phyloP scores from a whole-genome alignment of 2,797 vertebrate genomes.

The Channallabes apus region DNA sequence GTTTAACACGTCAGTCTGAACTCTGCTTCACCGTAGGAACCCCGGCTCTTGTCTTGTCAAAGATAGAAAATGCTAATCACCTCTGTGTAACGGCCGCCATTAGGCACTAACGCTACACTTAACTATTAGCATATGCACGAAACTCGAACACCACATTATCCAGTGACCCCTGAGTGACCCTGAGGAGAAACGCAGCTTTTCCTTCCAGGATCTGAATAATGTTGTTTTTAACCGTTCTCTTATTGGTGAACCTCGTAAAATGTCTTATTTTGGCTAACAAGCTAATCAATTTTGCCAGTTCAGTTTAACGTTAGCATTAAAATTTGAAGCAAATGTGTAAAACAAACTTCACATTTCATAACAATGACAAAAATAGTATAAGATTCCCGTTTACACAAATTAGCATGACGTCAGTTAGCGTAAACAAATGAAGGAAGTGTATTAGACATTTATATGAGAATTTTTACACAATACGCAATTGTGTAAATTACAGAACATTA shows the following conservation, averaged over 20 bases:
- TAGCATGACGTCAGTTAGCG: not conserved
- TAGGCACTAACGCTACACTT: conserved; percentile 5
- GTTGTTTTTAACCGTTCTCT: not conserved
- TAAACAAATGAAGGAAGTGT: not conserved
- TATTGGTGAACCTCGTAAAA: not conserved
- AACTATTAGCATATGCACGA: conserved; percentile 14
- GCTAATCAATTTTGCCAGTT: not conserved
- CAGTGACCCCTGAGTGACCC: not conserved
- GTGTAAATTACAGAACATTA: no score
- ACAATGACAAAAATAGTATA: not conserved
- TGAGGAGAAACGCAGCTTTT: not conserved
- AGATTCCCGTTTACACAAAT: not conserved
- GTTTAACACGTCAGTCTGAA: not conserved
- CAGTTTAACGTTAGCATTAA: not conserved
- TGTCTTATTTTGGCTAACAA: not conserved
- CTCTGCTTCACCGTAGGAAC: conserved; percentile 20
- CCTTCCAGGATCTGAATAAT: not conserved
- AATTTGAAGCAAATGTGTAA: not conserved
- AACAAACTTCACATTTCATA: not conserved
- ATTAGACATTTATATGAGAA: not conserved
- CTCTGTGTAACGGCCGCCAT: conserved; percentile 21
- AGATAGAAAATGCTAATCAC: conserved; percentile 10
- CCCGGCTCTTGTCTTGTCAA: not conserved
- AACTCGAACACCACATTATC: not conserved
- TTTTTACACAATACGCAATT: no score